Evolutionary conservation across 1,140 invertebrate genomes (phyloP).

Genomic region (Heliconius nattereri): DNA sequence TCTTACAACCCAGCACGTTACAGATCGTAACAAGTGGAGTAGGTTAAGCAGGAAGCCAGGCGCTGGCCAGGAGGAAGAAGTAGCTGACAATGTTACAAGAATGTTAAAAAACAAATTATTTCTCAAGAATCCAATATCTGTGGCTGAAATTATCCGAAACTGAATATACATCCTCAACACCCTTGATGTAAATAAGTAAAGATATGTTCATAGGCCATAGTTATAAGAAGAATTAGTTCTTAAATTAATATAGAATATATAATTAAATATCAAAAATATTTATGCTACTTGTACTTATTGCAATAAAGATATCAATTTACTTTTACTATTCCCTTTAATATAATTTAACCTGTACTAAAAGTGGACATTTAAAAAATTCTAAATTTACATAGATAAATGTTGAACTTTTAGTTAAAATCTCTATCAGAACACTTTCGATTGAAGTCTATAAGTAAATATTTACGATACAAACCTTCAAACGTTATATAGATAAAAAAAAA

Average conservation of each 20-base stretch:
- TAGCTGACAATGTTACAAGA: too few relatives aligned
- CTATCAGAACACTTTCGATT: neutral
- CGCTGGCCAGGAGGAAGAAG: too few relatives aligned
- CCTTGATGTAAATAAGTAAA: neutral
- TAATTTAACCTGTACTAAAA: neutral
- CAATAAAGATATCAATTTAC: neutral
- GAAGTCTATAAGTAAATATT: neutral
- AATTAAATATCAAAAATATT: slow-evolving; percentile 15
- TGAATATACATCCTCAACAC: too few relatives aligned
- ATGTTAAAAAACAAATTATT: too few relatives aligned
- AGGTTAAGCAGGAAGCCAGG: too few relatives aligned
- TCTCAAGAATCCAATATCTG: too few relatives aligned
- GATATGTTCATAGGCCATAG: slow-evolving; percentile 5
- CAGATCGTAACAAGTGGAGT: too few relatives aligned
- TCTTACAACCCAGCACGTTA: too few relatives aligned
- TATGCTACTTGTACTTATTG: slow-evolving; percentile 11
- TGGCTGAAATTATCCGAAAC: too few relatives aligned
- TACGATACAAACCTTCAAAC: neutral
- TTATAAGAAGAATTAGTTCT: neutral
- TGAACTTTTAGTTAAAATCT: neutral
- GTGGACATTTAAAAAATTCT: too few relatives aligned
- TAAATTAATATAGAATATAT: neutral
- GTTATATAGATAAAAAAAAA: neutral
- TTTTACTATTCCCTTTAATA: neutral
- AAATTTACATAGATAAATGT: neutral